Conservation (phyloP, 2,888 invertebrate genomes). For the Tachina fera region DNA sequence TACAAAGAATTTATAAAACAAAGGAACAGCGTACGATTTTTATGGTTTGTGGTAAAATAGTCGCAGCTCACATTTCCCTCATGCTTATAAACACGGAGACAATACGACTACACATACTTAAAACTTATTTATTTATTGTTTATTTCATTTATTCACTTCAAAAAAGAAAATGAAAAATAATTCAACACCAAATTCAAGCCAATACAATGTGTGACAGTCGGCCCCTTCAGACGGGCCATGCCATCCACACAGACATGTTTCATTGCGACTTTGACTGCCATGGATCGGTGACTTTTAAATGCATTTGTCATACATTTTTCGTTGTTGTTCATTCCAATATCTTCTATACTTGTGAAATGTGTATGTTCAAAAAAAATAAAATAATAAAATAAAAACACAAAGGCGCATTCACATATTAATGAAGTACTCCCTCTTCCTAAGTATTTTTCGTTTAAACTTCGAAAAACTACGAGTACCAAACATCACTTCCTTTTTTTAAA, state of each 20-base stretch:
- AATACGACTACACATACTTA: slow-evolving; percentile 39
- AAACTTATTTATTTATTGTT: slow-evolving; percentile 56
- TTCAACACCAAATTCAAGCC: slow-evolving; percentile 12
- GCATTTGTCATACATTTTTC: slow-evolving; percentile 68
- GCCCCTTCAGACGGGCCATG: slow-evolving; percentile 24
- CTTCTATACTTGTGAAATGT: slow-evolving; percentile 2
- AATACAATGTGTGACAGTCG: slow-evolving; percentile 22
- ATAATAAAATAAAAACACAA: slow-evolving; percentile 43
- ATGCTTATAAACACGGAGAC: slow-evolving; percentile 14
- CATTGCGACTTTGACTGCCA: slow-evolving; percentile 76
- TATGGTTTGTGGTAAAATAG: slow-evolving; percentile 60
- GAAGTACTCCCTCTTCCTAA: slow-evolving; percentile 25
- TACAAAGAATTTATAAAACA: slow-evolving; percentile 20
- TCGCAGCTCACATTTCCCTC: slow-evolving; percentile 33
- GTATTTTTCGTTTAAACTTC: neutral
- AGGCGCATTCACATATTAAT: neutral
- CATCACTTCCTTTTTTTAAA: slow-evolving; percentile 30
- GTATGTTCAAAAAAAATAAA: neutral
- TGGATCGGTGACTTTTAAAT: slow-evolving; percentile 78
- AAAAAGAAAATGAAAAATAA: neutral
- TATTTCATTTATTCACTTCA: slow-evolving; percentile 38
- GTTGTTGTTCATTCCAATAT: slow-evolving; percentile 20
- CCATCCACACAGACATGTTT: slow-evolving; percentile 48
- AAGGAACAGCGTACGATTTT: slow-evolving; percentile 43
- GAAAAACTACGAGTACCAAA: slow-evolving; percentile 23